phyloP scores from a whole-genome alignment of 2,888 invertebrate genomes.

The Apotomis capreana region DNA sequence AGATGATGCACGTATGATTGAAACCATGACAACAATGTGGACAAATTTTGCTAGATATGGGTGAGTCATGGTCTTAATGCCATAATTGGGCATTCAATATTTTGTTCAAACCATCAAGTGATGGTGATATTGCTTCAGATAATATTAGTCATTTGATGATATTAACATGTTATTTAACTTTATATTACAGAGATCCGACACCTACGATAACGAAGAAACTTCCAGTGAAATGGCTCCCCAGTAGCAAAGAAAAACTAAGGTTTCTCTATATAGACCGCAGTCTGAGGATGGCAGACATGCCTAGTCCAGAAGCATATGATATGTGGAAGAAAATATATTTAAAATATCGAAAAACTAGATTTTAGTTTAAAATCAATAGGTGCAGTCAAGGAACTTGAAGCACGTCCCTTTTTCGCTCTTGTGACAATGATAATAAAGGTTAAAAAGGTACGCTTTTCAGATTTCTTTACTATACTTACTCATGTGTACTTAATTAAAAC shows the following conservation, averaged over 20 bases:
- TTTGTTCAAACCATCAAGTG: slow-evolving; percentile 38
- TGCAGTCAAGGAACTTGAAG: background rate
- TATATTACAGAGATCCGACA: slow-evolving; percentile 42
- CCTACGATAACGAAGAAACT: slow-evolving; percentile 31
- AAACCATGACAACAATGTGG: slow-evolving; percentile 54
- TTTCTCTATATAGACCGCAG: slow-evolving; percentile 49
- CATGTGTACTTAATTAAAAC: too few species aligned
- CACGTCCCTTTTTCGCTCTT: too few species aligned
- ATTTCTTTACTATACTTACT: too few species aligned
- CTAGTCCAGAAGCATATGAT: slow-evolving; percentile 41
- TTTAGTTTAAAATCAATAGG: background rate
- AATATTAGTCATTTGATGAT: background rate
- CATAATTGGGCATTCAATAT: too few species aligned
- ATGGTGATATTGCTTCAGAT: background rate
- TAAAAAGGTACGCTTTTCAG: too few species aligned
- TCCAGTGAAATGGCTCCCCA: slow-evolving; percentile 40
- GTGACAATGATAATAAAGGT: too few species aligned
- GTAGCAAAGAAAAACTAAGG: slow-evolving; percentile 42
- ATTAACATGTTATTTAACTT: background rate
- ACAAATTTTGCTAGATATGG: slow-evolving; percentile 57
- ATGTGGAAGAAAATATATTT: slow-evolving; percentile 37
- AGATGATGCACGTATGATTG: slow-evolving; percentile 48
- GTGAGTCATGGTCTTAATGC: slow-evolving; percentile 44
- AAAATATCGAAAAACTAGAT: slow-evolving; percentile 21
- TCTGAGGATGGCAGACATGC: slow-evolving; percentile 49